Conservation (phyloP, 2,113 vertebrate species). For the Eidolon helvum region DNA sequence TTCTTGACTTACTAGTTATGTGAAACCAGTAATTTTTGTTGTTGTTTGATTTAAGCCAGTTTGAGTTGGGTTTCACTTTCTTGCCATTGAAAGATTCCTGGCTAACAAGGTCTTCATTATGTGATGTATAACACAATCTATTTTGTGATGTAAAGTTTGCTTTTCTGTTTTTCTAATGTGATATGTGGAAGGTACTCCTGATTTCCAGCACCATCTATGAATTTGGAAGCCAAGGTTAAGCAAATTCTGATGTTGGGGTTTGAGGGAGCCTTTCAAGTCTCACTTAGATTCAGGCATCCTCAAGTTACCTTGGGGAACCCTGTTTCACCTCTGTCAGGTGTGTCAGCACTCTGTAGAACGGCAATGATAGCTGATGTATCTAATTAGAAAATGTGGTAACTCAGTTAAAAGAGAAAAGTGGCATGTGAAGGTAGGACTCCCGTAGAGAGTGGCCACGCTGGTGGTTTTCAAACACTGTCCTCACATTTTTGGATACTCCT, state of each 20-base stretch:
- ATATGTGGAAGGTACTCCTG: background rate
- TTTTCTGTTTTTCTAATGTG: background rate
- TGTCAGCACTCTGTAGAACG: background rate
- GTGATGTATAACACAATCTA: rapidly evolving
- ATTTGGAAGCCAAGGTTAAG: background rate
- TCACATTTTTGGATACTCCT: background rate
- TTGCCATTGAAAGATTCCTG: background rate
- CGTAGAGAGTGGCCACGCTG: rapidly evolving
- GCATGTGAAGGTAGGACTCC: background rate
- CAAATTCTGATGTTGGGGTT: background rate
- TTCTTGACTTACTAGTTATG: background rate
- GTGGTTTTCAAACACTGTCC: background rate
- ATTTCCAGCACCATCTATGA: rapidly evolving
- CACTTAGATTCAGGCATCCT: background rate
- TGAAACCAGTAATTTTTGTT: background rate
- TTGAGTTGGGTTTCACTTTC: background rate
- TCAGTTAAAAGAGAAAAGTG: background rate
- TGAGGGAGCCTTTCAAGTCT: background rate
- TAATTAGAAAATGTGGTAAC: background rate
- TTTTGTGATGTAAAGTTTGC: background rate
- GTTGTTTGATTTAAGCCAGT: background rate
- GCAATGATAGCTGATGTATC: background rate
- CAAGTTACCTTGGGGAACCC: no score
- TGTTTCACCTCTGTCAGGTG: background rate
- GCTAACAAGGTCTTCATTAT: background rate